phyloP scores from a whole-genome alignment of 2,113 vertebrate species.

The Anser brachyrhynchus region DNA sequence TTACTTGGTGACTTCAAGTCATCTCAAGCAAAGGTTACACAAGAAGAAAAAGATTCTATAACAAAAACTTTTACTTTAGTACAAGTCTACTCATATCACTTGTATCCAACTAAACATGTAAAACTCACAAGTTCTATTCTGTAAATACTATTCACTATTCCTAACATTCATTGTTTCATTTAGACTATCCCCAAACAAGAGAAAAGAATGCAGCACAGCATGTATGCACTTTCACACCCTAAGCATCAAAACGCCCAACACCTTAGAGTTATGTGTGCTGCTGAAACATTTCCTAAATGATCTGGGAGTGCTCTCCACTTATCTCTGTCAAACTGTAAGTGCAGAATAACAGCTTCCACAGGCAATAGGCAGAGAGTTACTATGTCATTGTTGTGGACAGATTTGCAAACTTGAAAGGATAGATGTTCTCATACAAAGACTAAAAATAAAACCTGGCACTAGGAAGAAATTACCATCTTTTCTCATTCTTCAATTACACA shows the following conservation, averaged over 20 bases:
- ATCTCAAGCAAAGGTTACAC: background rate
- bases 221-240: background rate
- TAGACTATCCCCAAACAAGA: background rate
- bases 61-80: background rate
- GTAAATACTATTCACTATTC: background rate
- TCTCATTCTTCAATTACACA: background rate
- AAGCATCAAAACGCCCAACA: background rate
- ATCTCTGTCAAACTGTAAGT: background rate
- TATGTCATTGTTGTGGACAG: background rate
- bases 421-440: background rate
- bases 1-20: background rate
- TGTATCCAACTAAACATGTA: background rate
- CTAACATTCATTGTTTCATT: background rate
- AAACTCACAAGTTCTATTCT: background rate
- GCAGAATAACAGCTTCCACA: background rate
- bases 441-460: background rate
- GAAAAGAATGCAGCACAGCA: background rate
- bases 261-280: background rate
- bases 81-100: background rate
- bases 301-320: background rate
- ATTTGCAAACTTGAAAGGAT: background rate
- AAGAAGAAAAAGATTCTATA: background rate
- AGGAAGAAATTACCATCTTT: background rate
- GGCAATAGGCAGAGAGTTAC: background rate
- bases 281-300: background rate